Percentiles rank a stretch among this genome's conserved stretches.
Evolutionary conservation across 35 echinoderm and acorn worm genomes (phyloP).

Genomic region (Heliocidaris erythrogramma): DNA sequence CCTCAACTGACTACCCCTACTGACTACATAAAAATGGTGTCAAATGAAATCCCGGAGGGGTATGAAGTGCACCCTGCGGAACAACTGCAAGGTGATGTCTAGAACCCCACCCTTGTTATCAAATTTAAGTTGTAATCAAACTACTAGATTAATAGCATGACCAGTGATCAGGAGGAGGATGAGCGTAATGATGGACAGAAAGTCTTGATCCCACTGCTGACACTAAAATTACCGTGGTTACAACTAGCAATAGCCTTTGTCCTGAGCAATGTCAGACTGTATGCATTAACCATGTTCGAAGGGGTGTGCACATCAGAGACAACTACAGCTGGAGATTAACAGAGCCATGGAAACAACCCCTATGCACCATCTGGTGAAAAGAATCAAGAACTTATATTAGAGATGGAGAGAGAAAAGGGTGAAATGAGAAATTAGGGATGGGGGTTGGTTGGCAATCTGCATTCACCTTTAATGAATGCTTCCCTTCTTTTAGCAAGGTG

Average conservation of each 20-base stretch:
- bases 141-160: background rate
- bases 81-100: slow-evolving; percentile 1
- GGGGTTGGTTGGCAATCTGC: background rate
- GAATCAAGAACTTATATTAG: background rate
- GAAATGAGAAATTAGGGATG: background rate
- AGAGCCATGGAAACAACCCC: background rate
- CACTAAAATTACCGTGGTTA: background rate
- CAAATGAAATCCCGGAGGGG: background rate
- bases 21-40: background rate
- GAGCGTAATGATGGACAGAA: background rate
- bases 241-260: background rate
- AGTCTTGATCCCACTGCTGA: background rate
- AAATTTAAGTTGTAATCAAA: background rate
- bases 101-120: slow-evolving; percentile 14
- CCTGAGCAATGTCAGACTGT: background rate
- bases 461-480: slow-evolving; percentile 17
- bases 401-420: background rate
- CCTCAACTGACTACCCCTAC: background rate
- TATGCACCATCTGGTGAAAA: background rate
- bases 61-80: background rate
- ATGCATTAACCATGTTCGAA: background rate
- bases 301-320: background rate
- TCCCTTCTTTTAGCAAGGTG: background rate
- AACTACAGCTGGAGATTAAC: background rate
- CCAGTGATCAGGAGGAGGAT: background rate